Evolutionary conservation across 2,113 vertebrate species (phyloP).

Genomic region (Sterna hirundo): DNA sequence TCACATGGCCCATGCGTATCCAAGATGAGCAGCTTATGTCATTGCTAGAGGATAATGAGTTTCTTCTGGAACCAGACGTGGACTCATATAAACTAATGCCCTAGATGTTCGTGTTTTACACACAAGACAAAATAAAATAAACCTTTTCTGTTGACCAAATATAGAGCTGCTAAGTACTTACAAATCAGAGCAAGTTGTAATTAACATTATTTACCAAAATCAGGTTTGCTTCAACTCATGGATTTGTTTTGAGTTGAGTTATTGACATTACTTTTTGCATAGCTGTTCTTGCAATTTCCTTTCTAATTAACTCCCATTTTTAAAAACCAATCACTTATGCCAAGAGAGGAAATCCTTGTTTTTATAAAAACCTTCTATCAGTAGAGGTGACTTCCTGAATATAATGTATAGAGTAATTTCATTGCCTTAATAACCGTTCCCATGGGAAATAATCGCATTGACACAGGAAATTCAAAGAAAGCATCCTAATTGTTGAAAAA

Average conservation of each 20-base stretch:
- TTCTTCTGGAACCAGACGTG: background rate
- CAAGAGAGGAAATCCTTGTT: background rate
- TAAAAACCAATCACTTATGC: background rate
- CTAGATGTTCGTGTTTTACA: background rate
- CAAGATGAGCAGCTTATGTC: background rate
- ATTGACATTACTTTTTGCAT: background rate
- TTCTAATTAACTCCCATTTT: background rate
- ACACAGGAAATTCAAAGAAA: background rate
- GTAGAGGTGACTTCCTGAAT: background rate
- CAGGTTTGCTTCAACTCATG: background rate
- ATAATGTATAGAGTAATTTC: background rate
- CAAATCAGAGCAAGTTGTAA: background rate
- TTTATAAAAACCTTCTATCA: background rate
- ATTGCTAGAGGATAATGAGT: background rate
- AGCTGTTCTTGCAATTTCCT: background rate
- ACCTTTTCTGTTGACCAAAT: background rate
- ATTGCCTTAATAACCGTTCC: background rate
- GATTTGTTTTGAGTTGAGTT: background rate
- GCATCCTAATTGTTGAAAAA: background rate
- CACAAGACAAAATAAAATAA: background rate
- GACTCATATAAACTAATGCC: background rate
- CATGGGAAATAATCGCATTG: background rate
- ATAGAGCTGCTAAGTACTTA: background rate
- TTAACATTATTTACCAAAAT: constrained; percentile 24
- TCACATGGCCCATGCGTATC: background rate